phyloP scores from a whole-genome alignment of 2,888 invertebrate genomes.

The Philhelius pedissequus region DNA sequence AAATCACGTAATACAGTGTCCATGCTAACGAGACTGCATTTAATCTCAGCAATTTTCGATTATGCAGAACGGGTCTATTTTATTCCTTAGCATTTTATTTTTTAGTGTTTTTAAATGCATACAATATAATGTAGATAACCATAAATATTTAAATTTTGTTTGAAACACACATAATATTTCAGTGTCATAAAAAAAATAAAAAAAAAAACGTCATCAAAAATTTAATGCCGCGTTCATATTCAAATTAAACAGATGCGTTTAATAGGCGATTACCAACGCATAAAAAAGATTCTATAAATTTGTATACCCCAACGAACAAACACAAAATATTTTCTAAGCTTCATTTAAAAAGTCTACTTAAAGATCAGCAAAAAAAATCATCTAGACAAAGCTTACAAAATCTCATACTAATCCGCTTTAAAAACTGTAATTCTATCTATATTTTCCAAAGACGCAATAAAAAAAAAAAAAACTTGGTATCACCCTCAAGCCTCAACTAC shows the following conservation, averaged over 20 bases:
- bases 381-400: slow-evolving; percentile 36
- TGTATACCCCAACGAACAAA: neutral
- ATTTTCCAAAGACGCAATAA: neutral
- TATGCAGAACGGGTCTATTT: neutral
- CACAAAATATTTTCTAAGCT: slow-evolving; percentile 1
- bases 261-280: neutral
- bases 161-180: neutral
- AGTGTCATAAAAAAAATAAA: neutral
- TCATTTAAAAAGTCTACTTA: neutral
- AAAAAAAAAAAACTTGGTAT: neutral
- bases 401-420: slow-evolving; percentile 31
- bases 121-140: neutral
- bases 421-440: slow-evolving; percentile 3
- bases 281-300: neutral
- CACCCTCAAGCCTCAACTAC: neutral
- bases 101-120: neutral
- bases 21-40: no score
- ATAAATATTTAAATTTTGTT: neutral
- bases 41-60: no score
- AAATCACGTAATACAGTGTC: no score
- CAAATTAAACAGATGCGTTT: neutral
- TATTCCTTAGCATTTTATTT: no score
- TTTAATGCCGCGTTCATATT: neutral
- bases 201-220: neutral
- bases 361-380: neutral